Percentiles rank a stretch among this genome's conserved stretches.
Conservation (phyloP, 1,140 invertebrate species). For the Musca domestica region DNA sequence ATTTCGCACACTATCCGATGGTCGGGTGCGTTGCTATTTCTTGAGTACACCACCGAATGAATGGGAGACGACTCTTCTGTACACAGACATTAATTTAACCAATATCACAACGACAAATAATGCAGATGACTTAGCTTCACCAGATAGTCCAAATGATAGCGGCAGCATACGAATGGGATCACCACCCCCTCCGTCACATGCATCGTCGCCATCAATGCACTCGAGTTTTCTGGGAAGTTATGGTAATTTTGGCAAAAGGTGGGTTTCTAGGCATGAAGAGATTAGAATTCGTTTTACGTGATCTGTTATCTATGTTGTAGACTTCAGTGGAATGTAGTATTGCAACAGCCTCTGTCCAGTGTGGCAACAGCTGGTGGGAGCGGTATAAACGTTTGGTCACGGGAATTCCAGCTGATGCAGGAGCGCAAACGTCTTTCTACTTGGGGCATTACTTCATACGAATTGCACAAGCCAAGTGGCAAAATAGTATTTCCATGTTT, state of each 20-base stretch:
- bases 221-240: not conserved
- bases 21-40: slow-evolving; percentile 83
- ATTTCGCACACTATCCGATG: slow-evolving; percentile 74
- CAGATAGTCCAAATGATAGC: slow-evolving; percentile 12
- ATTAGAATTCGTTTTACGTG: not conserved
- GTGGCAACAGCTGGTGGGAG: slow-evolving; percentile 45
- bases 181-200: slow-evolving; percentile 20
- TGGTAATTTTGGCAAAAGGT: slow-evolving; percentile 24
- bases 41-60: slow-evolving; percentile 78
- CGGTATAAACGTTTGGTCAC: slow-evolving; percentile 61
- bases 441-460: slow-evolving; percentile 93
- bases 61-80: slow-evolving; percentile 85
- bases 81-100: slow-evolving; percentile 69
- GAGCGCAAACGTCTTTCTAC: slow-evolving; percentile 86
- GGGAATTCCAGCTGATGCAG: slow-evolving; percentile 86
- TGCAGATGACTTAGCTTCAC: not conserved
- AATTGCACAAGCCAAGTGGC: slow-evolving; percentile 75
- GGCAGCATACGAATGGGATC: slow-evolving; percentile 16
- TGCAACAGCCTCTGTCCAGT: slow-evolving; percentile 72
- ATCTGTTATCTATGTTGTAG: slow-evolving; percentile 34
- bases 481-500: slow-evolving; percentile 88
- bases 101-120: not conserved
- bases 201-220: slow-evolving; percentile 16
- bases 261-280: not conserved
- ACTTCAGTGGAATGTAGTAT: slow-evolving; percentile 69